Base-by-base conservation (phyloP, 2,797 vertebrate genomes). In the Tadarida brasiliensis region DNA sequence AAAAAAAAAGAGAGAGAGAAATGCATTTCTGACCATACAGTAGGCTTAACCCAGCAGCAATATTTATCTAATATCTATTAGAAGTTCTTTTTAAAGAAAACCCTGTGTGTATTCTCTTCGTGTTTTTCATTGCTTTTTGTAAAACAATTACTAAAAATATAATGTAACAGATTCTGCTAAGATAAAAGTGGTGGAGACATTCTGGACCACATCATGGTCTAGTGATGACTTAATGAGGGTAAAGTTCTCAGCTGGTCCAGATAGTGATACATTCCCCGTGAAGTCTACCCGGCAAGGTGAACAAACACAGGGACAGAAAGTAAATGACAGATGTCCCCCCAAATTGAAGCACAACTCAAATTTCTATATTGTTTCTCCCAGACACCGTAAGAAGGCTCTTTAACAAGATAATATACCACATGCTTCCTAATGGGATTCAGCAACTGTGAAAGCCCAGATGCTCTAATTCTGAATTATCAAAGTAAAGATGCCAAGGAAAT, bases 111-210 rank as follows among this genome's bases (percentile, higher is more conserved):
- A 47, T n/a, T 22, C 26, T 47, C 56, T 70, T 33, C 26, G 71
- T 77, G 61, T 49, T 73, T 78, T 80, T 19, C 20, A 85, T 9
- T 54, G 3, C 22, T 81, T 90, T 87, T 92, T 44, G n/a, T 44
- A 51, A 95, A 92, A 87, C 9, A 65, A 74, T 54, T 76, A 22
- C 8, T 89, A 71, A 91, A 94, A 96, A 67, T 22, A 87, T 51
- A 10, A 82, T 12, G n/a, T 81, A 44, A 54, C 71, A 56, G 30
- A 74, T 20, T 67, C 65, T 57, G 39, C 8, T 26, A 84, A 71
- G 77, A 86, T 86, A 92, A 94, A 88, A 74, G 15, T 5, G 44
- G 39, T 30, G 28, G 28, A 35, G 56, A 56, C n/a, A 30, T 73
- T 89, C 80, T 51, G 33, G 44, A 77, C 14, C 1, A 3, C 26